phyloP scores from a whole-genome alignment of 35 echinoderm and acorn worm genomes.

The Acanthaster planci region DNA sequence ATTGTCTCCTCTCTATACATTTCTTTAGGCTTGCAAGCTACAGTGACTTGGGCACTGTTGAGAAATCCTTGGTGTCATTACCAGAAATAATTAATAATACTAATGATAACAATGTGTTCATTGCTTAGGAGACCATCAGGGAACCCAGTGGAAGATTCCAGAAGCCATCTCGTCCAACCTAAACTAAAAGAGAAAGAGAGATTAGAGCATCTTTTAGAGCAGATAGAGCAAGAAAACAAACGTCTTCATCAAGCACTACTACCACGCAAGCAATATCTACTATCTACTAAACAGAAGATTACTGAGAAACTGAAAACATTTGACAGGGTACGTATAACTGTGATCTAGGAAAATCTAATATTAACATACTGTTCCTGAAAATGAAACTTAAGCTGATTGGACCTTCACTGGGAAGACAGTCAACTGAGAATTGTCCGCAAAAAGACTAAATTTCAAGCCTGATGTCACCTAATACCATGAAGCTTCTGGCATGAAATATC shows the following conservation, averaged over 20 bases:
- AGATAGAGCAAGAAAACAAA: conserved; percentile 38
- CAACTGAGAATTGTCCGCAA: too few relatives aligned
- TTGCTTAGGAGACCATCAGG: conserved; percentile 44
- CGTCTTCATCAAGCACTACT: conserved; percentile 36
- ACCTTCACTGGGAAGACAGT: too few relatives aligned
- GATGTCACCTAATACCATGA: too few relatives aligned
- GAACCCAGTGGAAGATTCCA: conserved; percentile 24
- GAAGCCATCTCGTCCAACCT: conserved; percentile 38
- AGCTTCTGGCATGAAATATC: too few relatives aligned
- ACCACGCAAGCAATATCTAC: conserved; percentile 29
- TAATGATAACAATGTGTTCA: neutral
- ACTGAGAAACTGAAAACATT: conserved; percentile 40
- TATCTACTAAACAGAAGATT: conserved; percentile 41
- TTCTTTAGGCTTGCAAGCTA: neutral
- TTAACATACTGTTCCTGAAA: too few relatives aligned
- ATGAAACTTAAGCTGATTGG: too few relatives aligned
- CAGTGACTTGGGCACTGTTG: too few relatives aligned
- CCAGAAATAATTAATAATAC: too few relatives aligned
- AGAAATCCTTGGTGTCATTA: too few relatives aligned
- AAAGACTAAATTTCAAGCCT: too few relatives aligned
- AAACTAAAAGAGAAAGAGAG: conserved; percentile 60
- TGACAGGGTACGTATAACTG: conserved; percentile 23
- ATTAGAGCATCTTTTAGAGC: conserved; percentile 26
- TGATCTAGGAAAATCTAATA: too few relatives aligned
- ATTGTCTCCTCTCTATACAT: neutral